Evolutionary conservation across 2,888 invertebrate species (phyloP).

Genomic region (Bombylius discolor): DNA sequence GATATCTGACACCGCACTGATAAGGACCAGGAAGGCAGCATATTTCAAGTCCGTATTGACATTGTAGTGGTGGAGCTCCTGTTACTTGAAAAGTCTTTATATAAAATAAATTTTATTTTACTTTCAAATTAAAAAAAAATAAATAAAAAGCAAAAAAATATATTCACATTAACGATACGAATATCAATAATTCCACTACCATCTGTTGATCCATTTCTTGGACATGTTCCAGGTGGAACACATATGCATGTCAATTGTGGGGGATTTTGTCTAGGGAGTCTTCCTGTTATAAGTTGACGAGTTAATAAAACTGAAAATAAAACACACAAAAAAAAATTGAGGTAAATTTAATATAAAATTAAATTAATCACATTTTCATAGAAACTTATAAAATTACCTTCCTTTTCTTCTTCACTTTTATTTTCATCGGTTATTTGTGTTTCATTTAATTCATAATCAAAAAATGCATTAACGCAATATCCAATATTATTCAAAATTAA

Average conservation of each 20-base stretch:
- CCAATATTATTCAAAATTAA: too few relatives aligned
- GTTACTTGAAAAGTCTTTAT: neutral
- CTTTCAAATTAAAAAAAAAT: neutral
- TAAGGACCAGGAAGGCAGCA: constrained; percentile 31
- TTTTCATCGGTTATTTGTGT: too few relatives aligned
- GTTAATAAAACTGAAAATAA: too few relatives aligned
- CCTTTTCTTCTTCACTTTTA: too few relatives aligned
- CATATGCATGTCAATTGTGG: constrained; percentile 23
- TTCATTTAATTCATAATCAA: too few relatives aligned
- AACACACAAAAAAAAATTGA: too few relatives aligned
- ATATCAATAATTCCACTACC: constrained; percentile 48
- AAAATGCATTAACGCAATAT: too few relatives aligned
- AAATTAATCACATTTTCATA: too few relatives aligned
- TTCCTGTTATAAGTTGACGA: neutral
- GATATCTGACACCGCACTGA: constrained; percentile 29
- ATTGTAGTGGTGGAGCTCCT: constrained; percentile 18
- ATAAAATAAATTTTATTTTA: neutral
- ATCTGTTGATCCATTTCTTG: constrained; percentile 25
- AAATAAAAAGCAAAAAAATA: too few relatives aligned
- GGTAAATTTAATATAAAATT: too few relatives aligned
- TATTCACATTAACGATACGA: constrained; percentile 45
- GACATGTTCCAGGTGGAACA: constrained; percentile 31
- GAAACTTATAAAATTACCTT: too few relatives aligned
- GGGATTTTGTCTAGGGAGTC: neutral
- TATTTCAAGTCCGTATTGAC: constrained; percentile 19